Evolutionary conservation across 2,888 invertebrate genomes (phyloP), one percentile per base, ranked within the genome.

Genomic region (Synergus umbraculus): DNA sequence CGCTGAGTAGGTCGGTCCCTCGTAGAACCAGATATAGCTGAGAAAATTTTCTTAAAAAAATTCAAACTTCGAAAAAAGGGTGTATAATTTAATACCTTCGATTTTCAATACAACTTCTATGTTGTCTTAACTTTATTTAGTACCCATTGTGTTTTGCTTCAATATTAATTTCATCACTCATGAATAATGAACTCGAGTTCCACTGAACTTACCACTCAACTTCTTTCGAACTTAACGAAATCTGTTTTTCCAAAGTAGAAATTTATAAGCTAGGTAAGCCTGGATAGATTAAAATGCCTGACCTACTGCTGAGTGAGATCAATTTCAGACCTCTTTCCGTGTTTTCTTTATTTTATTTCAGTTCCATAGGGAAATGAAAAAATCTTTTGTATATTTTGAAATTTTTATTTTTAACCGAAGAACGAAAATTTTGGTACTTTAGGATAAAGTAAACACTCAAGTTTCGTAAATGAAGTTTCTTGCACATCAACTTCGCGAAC

Each of bases 1-100:
- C 69, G 54, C 46, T 73, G 69, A 73, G 73, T 73, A 73, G 73
- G 73, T 73, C 73, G 73, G 29, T 41, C 73, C 18, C 67, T 73
- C 41, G 15, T n/a, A 66, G 66, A 63, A 66, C 37, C 22, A 66
- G 66, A 44, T 66, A 66, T 66, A 66, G 41, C 66, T 41, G 66
- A 66, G 66, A 66, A 9, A 66, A 43, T 37, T 18, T 9, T n/a
- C n/a, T 9, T 41, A 12, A 66, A 44, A 66, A 66, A 43, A 66
- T 66, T n/a, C 4, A 66, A 65, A 18, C 18, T 18, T 18, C 18
- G 18, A 4, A 58, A 13, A 54, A 58, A 58, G n/a, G 58, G 54
- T n/a, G 54, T 8, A 54, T n/a, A 54, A 54, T n/a, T n/a, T 9
- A 54, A 54, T 54, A 54, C 54, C 54, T 54, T n/a, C 54, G 9